Evolutionary conservation across 2,113 vertebrate genomes (phyloP), one percentile per base, ranked within the genome.

Genomic region (Pycnonotus jocosus): DNA sequence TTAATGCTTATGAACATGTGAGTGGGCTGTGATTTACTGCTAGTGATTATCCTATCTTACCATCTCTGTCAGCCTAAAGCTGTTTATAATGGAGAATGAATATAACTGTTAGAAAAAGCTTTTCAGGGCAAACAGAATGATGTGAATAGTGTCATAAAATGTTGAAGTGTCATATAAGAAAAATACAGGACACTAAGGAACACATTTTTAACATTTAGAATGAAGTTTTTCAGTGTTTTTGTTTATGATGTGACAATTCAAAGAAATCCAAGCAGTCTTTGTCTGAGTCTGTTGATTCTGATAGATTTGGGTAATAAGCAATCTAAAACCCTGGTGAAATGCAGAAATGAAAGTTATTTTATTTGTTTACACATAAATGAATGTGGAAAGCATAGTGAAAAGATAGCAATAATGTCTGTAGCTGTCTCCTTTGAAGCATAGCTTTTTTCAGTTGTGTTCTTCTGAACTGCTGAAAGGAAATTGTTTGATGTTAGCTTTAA

Each of bases 271-370:
- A 76, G 79, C 90, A 88, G 53, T 68, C 40, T 72, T 51, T 66
- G 9, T 79, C 58, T 58, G 64, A 73, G 17, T 66, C 57, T 84
- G 78, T 61, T 69, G 82, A 74, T 93, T 93, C 53, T 48, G 57
- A 14, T 60, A 57, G 64, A 28, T 56, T 53, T 81, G 72, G 15
- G 60, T 86, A 92, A 94, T 71, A 81, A 74, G 68, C 35, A 45
- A 90, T 60, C 86, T 86, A 92, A 96, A 94, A 90, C 51, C 58
- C 71, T 35, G 69, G 77, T 76, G 86, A 94, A 93, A 76, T 51
- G 33, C 60, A 93, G 88, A 92, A 94, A 83, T 64, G 12, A n/a
- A 93, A 80, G 60, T 86, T 93, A 31, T 48, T 91, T 85, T 86
- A 51, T 84, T 92, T 95, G 74, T 83, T 92, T 92, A 50, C n/a